Base-by-base conservation (phyloP, 2,888 invertebrate species). In the Petrolisthes manimaculis region DNA sequence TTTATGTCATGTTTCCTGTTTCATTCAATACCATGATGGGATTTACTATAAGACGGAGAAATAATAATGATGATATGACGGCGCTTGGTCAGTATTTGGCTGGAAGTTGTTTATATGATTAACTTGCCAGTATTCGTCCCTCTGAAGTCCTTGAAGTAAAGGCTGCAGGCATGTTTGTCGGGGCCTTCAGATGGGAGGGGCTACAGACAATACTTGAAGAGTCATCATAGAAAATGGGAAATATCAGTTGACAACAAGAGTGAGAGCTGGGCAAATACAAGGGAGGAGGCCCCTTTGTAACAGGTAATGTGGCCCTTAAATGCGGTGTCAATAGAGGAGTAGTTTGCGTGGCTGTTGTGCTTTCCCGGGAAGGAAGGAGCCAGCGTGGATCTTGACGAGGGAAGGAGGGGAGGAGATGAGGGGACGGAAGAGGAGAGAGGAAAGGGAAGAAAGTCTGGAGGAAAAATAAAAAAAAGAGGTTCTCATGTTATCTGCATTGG, bases 141-240 rank as follows among this genome's bases (percentile, higher is more conserved):
- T 84, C 77, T n/a, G n/a, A n/a, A n/a, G n/a, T n/a, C n/a, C n/a
- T 21, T 21, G 67, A 53, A 12, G 71, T 51, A 53, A 83, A 84
- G 78, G n/a, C 24, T 84, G 61, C 56, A n/a, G 51, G 77, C 67
- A 79, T 21, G 55, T 74, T 69, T 87, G 87, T 77, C 6, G 86
- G 80, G 77, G 84, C 3, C 61, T 24, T 12, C 69, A 69, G 69
- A 69, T 53, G 53, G 18, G 54, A 37, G 21, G 82, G 61, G 24
- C 77, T 67, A 78, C 83, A 83, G 86, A 88, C 87, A 79, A 84
- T 83, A 84, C 87, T 84, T 88, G 84, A 84, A 88, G 87, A 74
- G 87, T 84, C 21, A 88, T 88, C 84, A 77, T 83, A 84, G 87
- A 88, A 84, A 88, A 88, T 88, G 87, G 87, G 87, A 81, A 88